A percentile compares a stretch with the other conserved stretches of the same genome.
These are phyloP conservation scores for Metridium senile DNA, from an alignment of 92 coral and sea anemone genomes.

Conservation along the genomic window DNA sequence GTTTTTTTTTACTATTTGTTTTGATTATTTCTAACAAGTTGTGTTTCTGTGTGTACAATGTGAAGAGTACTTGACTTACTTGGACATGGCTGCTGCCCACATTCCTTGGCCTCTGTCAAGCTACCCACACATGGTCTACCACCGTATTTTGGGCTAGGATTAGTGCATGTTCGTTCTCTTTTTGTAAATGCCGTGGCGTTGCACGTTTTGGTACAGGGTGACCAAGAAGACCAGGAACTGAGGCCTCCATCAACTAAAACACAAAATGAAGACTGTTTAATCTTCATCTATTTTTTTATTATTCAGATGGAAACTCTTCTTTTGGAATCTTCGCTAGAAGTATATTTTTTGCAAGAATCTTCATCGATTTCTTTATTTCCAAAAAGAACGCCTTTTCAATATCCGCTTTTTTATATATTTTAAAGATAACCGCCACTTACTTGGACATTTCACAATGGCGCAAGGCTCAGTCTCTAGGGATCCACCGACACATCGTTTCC, in stretches of 20 bases:
- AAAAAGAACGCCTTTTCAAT: too few species aligned
- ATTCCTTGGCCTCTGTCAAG: conserved; percentile 21
- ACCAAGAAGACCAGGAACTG: conserved; percentile 70
- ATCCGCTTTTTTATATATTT: too few species aligned
- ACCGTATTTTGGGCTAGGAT: conserved; percentile 57
- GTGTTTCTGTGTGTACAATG: too few species aligned
- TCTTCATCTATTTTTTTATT: too few species aligned
- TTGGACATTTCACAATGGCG: conserved; percentile 54
- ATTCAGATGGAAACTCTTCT: too few species aligned
- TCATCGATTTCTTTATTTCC: too few species aligned
- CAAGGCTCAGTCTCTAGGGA: conserved; percentile 50
- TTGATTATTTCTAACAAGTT: too few species aligned
- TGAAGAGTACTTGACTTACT: conserved; percentile 33
- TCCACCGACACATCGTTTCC: conserved; percentile 47
- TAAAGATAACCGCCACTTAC: too few species aligned
- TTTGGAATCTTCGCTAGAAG: too few species aligned
- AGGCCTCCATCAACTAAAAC: conserved; percentile 65
- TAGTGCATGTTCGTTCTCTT: conserved; percentile 55
- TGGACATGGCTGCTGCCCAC: conserved; percentile 44
- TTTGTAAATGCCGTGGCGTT: conserved; percentile 44
- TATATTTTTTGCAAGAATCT: too few species aligned
- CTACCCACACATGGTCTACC: conserved; percentile 58
- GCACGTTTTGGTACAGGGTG: conserved; percentile 68
- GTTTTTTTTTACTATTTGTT: too few species aligned
- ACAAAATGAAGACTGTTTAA: too few species aligned